phyloP scores from a whole-genome alignment of 2,797 vertebrate species.

The Acanthornis magna region DNA sequence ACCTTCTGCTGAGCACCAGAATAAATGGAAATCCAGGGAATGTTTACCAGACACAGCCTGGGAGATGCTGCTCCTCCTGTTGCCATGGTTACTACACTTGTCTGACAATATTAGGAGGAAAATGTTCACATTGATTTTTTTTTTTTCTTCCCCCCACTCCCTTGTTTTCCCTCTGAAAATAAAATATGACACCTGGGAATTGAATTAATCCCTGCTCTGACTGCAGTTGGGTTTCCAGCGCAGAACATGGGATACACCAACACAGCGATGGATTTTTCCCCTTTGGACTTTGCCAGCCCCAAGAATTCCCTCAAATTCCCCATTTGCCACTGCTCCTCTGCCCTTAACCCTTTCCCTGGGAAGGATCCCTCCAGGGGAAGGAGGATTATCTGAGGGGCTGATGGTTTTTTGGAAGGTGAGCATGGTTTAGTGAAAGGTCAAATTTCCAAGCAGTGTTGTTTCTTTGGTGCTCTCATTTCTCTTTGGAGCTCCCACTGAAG shows the following conservation, averaged over 20 bases:
- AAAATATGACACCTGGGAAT: background rate
- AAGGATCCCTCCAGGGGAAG: background rate
- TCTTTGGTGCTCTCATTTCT: background rate
- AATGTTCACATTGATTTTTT: background rate
- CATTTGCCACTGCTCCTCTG: background rate
- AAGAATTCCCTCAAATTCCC: background rate
- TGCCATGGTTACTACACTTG: slow-evolving; percentile 19
- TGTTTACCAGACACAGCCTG: background rate
- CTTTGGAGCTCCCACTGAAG: background rate
- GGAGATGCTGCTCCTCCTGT: background rate
- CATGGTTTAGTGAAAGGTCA: too few relatives aligned
- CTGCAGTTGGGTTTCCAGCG: background rate
- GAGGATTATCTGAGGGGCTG: background rate
- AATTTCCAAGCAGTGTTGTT: background rate
- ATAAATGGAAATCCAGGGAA: background rate
- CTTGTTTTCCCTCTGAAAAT: background rate
- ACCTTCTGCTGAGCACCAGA: background rate
- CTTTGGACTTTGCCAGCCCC: background rate
- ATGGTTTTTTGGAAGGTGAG: too few relatives aligned
- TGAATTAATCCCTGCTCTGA: background rate
- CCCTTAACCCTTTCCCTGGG: background rate
- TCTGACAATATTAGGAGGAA: slow-evolving; percentile 2
- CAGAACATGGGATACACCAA: accelerated
- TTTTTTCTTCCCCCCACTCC: background rate
- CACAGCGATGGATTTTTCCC: background rate